Evolutionary conservation across 2,113 vertebrate species (phyloP).

Genomic region (Chiloscyllium plagiosum): DNA sequence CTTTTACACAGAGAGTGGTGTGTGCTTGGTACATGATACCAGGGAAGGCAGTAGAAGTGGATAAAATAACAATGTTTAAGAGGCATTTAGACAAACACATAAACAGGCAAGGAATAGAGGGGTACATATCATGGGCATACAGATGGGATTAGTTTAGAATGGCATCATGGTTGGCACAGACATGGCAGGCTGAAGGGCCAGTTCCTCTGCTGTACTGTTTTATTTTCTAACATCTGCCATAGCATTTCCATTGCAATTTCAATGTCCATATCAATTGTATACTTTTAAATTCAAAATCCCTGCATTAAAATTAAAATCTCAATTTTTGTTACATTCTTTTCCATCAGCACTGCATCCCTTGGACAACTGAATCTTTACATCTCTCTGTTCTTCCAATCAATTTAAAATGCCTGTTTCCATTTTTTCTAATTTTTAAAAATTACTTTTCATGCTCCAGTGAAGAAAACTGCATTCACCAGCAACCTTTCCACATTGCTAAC

Average conservation of each 20-base stretch:
- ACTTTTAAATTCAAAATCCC: not conserved
- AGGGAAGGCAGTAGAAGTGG: no score
- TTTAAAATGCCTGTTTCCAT: not conserved
- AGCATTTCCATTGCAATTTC: not conserved
- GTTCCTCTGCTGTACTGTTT: no score
- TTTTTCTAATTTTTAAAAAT: not conserved
- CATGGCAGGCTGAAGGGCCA: no score
- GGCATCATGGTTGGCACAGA: no score
- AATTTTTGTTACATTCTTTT: not conserved
- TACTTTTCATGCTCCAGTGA: not conserved
- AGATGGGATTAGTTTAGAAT: no score
- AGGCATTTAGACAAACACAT: no score
- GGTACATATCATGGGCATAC: no score
- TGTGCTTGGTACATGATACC: no score
- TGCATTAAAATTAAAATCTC: not conserved
- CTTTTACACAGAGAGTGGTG: no score
- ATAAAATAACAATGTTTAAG: no score
- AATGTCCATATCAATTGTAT: no score
- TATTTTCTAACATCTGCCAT: not conserved
- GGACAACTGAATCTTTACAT: not conserved
- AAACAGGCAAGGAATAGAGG: no score
- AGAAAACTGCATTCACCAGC: not conserved
- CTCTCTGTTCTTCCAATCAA: not conserved
- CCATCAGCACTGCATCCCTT: not conserved
- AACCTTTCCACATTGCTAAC: not conserved